Evolutionary conservation across 1,140 invertebrate genomes (phyloP).

Genomic region (Drosophila nasuta): DNA sequence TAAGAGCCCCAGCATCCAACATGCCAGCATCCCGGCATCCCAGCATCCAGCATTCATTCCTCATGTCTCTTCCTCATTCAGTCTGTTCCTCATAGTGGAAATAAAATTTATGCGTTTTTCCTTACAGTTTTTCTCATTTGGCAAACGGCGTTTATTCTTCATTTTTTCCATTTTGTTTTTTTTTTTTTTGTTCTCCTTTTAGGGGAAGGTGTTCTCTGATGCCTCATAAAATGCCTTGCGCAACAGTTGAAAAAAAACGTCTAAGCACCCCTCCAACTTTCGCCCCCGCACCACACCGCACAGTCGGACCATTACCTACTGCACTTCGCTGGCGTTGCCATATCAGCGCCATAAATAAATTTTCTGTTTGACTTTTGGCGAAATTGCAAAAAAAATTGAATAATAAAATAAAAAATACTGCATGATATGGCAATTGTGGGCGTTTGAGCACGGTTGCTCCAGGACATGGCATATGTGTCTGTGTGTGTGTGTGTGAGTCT

Average conservation of each 20-base stretch:
- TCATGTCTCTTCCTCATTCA: not conserved
- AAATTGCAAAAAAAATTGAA: slow-evolving; percentile 45
- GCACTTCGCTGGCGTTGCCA: slow-evolving; percentile 47
- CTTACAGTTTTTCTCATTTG: slow-evolving; percentile 54
- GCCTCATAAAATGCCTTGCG: slow-evolving; percentile 51
- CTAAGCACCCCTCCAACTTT: slow-evolving; percentile 44
- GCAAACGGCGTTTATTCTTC: slow-evolving; percentile 18
- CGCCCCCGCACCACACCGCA: not conserved
- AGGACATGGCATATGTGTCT: slow-evolving; percentile 11
- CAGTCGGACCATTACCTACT: slow-evolving; percentile 17
- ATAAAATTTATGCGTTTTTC: slow-evolving; percentile 73
- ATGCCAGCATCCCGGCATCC: not conserved
- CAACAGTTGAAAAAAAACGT: slow-evolving; percentile 73
- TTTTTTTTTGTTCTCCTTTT: not conserved
- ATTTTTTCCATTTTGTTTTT: slow-evolving; percentile 3
- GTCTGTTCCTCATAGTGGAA: slow-evolving; percentile 51
- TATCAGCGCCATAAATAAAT: slow-evolving; percentile 70
- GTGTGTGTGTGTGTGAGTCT: not conserved
- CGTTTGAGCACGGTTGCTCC: slow-evolving; percentile 9
- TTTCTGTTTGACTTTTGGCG: slow-evolving; percentile 59
- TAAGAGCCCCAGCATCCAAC: slow-evolving; percentile 24
- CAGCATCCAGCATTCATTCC: slow-evolving; percentile 1
- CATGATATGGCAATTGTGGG: slow-evolving; percentile 27
- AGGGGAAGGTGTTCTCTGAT: slow-evolving; percentile 29
- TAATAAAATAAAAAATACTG: slow-evolving; percentile 19